A percentile compares a stretch with the other conserved stretches of the same genome.
Evolutionary conservation across 2,797 vertebrate species (phyloP).

Genomic region (Ceryle rudis): DNA sequence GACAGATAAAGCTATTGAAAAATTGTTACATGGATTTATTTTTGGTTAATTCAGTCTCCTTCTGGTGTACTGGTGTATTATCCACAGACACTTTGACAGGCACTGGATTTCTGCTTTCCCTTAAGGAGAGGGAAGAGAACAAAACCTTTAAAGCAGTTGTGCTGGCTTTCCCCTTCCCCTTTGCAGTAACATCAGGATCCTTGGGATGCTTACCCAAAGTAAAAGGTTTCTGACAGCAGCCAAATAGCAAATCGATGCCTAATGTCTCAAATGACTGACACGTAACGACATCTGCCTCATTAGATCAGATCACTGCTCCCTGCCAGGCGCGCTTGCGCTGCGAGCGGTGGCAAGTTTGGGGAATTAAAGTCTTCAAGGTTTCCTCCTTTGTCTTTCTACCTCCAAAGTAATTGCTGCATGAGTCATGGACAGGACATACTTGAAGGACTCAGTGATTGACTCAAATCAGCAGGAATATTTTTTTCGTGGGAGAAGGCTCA

Average conservation of each 20-base stretch:
- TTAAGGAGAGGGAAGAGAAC: not conserved
- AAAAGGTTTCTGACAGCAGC: not conserved
- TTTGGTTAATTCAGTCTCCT: not conserved
- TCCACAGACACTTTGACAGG: not conserved
- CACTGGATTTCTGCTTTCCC: not conserved
- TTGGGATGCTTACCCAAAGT: not conserved
- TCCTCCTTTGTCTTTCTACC: not conserved
- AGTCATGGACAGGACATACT: not conserved
- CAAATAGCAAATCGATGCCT: not conserved
- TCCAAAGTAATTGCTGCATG: not conserved
- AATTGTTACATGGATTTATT: constrained; percentile 7
- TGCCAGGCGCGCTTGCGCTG: not conserved
- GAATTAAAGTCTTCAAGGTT: not conserved
- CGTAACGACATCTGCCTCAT: accelerated
- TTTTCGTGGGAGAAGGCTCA: not conserved
- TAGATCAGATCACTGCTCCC: not conserved
- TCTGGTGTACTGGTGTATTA: not conserved
- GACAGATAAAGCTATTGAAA: constrained; percentile 35
- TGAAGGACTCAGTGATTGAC: not conserved
- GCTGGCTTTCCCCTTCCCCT: not conserved
- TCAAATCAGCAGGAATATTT: not conserved
- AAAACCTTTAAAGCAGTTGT: not conserved
- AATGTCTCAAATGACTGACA: not conserved
- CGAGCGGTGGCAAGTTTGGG: not conserved
- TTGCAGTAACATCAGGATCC: accelerated